These are phyloP conservation scores for Zosterops japonicus DNA, from an alignment of 2,113 vertebrate genomes.

Conservation along the genomic window DNA sequence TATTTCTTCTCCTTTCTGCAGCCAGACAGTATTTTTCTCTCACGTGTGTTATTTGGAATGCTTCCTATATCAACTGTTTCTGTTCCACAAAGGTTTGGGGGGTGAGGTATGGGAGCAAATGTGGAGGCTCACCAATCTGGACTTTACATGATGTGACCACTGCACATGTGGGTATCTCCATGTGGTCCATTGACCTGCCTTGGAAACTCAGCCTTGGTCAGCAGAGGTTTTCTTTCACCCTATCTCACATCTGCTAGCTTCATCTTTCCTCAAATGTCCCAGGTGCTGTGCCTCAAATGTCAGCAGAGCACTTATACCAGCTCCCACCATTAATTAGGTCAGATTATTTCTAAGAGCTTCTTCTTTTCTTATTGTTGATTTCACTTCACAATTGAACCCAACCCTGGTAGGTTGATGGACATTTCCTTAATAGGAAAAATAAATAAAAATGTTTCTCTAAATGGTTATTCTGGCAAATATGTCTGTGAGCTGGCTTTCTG, in stretches of 20 bases:
- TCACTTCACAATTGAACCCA: neutral
- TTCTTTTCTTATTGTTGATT: neutral
- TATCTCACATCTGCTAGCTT: neutral
- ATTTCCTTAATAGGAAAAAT: neutral
- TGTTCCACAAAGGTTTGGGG: neutral
- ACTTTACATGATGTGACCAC: neutral
- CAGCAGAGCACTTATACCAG: neutral
- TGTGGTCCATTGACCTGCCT: neutral
- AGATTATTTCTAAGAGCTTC: neutral
- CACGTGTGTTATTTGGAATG: neutral
- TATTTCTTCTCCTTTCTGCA: neutral
- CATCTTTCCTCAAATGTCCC: neutral
- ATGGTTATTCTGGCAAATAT: neutral
- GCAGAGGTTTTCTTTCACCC: neutral
- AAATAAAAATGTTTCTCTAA: neutral
- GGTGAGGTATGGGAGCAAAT: neutral
- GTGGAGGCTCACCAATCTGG: fast-evolving
- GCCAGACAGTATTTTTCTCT: neutral
- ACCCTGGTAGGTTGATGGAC: neutral
- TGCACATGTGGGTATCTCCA: neutral
- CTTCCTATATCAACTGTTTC: neutral
- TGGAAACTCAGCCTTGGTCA: neutral
- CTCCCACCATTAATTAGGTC: neutral
- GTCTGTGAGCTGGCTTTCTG: neutral
- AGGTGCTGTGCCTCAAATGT: neutral